Conservation (phyloP, 2,113 vertebrate genomes). For the Bettongia penicillata region DNA sequence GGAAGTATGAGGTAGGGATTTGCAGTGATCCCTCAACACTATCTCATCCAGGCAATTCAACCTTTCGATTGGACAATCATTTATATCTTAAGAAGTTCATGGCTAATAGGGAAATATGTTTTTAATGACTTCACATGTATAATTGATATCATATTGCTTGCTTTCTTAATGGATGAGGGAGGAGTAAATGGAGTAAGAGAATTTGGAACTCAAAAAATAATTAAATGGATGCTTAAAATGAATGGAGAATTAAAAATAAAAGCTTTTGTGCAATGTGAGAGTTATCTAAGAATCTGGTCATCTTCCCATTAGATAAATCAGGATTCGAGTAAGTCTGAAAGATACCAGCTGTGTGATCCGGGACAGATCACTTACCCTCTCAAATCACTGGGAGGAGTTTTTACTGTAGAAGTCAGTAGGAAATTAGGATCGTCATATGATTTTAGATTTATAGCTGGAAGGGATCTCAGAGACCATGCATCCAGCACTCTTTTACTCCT, state of each 20-base stretch:
- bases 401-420: neutral
- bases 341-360: neutral
- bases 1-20: neutral
- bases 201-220: neutral
- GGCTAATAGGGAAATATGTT: neutral
- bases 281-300: neutral
- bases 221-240: neutral
- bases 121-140: neutral
- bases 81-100: neutral
- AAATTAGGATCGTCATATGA: neutral
- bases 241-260: neutral
- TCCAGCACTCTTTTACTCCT: neutral
- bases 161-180: neutral
- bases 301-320: neutral
- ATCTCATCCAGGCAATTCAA: neutral
- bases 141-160: neutral
- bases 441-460: neutral
- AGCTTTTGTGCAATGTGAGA: neutral
- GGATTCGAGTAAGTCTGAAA: neutral
- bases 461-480: neutral
- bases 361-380: neutral
- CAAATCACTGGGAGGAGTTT: neutral
- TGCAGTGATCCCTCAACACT: neutral
- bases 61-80: neutral
- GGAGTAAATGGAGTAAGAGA: neutral